These are phyloP conservation scores for Sphaerophoria rueppellii DNA, from an alignment of 2,888 invertebrate species.

Conservation along the genomic window DNA sequence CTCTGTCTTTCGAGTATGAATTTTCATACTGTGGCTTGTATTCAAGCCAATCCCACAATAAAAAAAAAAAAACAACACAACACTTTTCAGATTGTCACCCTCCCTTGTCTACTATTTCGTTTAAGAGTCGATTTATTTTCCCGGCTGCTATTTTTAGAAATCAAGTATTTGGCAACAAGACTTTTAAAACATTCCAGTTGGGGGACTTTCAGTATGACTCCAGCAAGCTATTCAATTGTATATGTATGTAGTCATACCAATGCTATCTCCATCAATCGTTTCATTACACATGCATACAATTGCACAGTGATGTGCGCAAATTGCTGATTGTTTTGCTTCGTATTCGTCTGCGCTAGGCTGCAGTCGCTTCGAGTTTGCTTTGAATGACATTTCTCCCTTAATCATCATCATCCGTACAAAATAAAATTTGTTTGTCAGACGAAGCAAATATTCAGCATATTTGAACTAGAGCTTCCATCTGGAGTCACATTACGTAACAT, in stretches of 20 bases:
- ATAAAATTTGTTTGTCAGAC: no score
- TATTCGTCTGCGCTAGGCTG: no score
- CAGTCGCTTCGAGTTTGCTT: no score
- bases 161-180: slow-evolving; percentile 72
- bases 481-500: no score
- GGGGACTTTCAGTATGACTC: slow-evolving; percentile 56
- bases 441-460: no score
- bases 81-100: not conserved
- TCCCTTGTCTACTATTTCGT: not conserved
- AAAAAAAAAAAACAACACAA: not conserved
- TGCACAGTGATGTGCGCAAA: not conserved
- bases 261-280: slow-evolving; percentile 65
- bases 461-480: no score
- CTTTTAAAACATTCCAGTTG: slow-evolving; percentile 68
- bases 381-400: no score
- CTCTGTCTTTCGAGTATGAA: not conserved
- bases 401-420: no score
- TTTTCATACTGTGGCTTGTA: not conserved
- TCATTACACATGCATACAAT: slow-evolving; percentile 38
- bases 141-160: slow-evolving; percentile 71
- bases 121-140: slow-evolving; percentile 55
- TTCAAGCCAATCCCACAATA: slow-evolving; percentile 29
- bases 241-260: slow-evolving; percentile 45
- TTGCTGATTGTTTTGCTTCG: no score
- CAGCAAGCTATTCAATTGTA: slow-evolving; percentile 47